Conservation (phyloP, 2,113 vertebrate genomes). For the Machaerirhynchus nigripectus region DNA sequence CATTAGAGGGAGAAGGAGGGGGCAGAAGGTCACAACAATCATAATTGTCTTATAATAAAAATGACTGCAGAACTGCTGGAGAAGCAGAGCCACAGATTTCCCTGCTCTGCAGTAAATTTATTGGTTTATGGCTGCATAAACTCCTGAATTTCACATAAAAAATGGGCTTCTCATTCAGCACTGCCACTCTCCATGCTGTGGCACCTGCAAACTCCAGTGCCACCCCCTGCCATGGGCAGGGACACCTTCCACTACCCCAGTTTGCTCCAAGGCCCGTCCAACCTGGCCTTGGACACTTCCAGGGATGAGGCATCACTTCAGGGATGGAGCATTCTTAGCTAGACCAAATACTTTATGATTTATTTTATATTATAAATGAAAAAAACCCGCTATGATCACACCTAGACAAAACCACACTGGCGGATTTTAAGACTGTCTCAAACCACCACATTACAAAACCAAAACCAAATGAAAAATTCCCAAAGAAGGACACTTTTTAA, state of each 20-base stretch:
- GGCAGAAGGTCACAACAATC: neutral
- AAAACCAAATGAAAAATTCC: neutral
- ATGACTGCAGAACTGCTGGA: neutral
- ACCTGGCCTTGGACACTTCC: neutral
- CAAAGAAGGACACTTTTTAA: neutral
- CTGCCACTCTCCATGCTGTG: rapidly evolving
- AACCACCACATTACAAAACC: neutral
- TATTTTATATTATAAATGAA: neutral
- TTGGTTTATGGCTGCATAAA: neutral
- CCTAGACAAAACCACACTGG: neutral
- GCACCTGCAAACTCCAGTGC: neutral
- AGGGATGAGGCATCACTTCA: neutral
- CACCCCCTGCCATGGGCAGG: neutral
- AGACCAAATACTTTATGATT: neutral
- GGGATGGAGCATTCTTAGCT: neutral
- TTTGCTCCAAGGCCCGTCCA: neutral
- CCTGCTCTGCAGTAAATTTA: neutral
- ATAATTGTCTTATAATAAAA: neutral
- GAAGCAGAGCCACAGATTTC: neutral
- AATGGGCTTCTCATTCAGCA: neutral
- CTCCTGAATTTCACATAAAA: neutral
- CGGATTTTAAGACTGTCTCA: neutral
- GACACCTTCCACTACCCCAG: neutral
- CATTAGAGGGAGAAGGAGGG: neutral
- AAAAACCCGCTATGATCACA: neutral